phyloP scores from a whole-genome alignment of 2,113 vertebrate genomes.

The Corvus moneduloides region DNA sequence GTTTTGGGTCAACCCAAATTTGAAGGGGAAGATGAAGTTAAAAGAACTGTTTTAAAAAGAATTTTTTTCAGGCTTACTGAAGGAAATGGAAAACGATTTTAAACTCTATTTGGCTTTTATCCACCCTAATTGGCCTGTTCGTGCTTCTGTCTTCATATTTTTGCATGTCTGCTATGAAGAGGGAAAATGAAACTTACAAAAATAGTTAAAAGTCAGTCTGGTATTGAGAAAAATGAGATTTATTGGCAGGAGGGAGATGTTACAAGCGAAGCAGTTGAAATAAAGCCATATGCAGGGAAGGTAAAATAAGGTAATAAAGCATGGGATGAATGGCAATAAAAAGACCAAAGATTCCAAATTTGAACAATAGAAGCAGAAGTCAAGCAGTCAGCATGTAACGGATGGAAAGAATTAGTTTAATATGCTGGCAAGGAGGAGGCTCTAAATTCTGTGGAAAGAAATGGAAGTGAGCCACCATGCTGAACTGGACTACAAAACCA shows the following conservation, averaged over 20 bases:
- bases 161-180: background rate
- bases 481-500: constrained; percentile 5
- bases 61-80: background rate
- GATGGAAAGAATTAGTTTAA: constrained; percentile 25
- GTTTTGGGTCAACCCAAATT: background rate
- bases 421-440: background rate
- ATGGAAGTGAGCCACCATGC: background rate
- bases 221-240: constrained; percentile 1
- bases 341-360: constrained; percentile 37
- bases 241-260: background rate
- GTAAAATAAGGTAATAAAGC: constrained; percentile 35
- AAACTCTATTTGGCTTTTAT: accelerated
- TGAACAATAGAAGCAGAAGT: constrained; percentile 19
- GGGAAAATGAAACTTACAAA: background rate
- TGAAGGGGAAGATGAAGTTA: background rate
- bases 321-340: constrained; percentile 23
- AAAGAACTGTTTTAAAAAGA: background rate
- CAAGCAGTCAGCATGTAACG: background rate
- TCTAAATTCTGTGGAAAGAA: constrained; percentile 28
- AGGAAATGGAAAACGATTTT: background rate
- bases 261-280: background rate
- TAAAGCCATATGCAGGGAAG: background rate
- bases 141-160: background rate
- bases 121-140: background rate
- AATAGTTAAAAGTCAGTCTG: constrained; percentile 3